Conservation (phyloP, 2,797 vertebrate genomes). For the Limnodromus scolopaceus region DNA sequence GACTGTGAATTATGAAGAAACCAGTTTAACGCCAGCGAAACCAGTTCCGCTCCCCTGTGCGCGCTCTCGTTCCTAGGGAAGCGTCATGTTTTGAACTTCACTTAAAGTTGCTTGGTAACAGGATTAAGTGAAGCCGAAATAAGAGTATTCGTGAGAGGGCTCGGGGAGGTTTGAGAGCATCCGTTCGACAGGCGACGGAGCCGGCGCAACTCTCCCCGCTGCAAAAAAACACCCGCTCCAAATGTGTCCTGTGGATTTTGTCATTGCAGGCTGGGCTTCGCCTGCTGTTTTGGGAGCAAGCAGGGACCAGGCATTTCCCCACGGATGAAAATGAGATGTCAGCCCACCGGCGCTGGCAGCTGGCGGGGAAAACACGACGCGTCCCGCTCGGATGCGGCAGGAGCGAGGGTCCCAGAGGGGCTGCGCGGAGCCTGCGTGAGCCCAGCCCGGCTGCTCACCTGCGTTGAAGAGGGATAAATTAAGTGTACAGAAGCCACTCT, state of each 20-base stretch:
- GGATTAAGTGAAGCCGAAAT: not conserved
- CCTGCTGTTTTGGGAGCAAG: not conserved
- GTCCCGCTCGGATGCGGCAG: fast-evolving
- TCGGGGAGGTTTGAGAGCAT: not conserved
- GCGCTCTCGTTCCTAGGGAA: not conserved
- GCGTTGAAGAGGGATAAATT: not conserved
- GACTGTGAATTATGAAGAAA: not conserved
- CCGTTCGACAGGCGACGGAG: not conserved
- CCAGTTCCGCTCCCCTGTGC: not conserved
- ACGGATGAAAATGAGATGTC: not conserved
- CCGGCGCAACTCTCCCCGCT: not conserved
- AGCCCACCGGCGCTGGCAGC: not conserved
- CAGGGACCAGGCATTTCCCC: not conserved
- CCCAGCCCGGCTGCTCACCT: not conserved
- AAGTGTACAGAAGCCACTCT: not conserved
- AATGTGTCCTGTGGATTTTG: not conserved
- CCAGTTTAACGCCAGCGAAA: not conserved
- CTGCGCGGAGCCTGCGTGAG: fast-evolving
- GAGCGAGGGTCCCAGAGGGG: fast-evolving
- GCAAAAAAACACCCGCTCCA: not conserved
- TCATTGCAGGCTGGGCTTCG: not conserved
- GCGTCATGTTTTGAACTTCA: not conserved
- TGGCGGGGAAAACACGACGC: fast-evolving
- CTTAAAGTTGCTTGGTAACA: not conserved
- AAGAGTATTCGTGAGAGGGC: not conserved